phyloP scores from a whole-genome alignment of 2,113 vertebrate genomes.

The Calyptommatus sinebrachiatus region DNA sequence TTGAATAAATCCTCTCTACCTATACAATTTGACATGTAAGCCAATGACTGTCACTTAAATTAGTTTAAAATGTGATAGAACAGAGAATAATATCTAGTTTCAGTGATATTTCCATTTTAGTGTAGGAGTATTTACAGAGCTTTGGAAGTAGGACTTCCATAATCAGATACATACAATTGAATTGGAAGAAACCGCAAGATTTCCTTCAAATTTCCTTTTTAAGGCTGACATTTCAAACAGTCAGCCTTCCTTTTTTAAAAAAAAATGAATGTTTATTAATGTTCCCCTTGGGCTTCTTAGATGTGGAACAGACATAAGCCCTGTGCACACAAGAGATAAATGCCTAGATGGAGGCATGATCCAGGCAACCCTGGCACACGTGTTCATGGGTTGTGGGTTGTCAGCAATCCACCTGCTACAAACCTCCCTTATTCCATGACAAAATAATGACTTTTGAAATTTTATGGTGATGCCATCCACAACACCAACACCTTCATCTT shows the following conservation, averaged over 20 bases:
- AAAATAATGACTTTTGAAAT: too few species aligned
- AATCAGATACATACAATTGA: not conserved
- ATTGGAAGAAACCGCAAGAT: not conserved
- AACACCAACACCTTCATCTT: too few species aligned
- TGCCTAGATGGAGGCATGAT: not conserved
- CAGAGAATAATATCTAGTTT: conserved; percentile 30
- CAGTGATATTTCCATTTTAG: not conserved
- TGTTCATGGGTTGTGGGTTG: too few species aligned
- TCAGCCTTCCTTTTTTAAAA: not conserved
- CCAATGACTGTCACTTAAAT: conserved; percentile 44
- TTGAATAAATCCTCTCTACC: conserved; percentile 14
- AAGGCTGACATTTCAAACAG: not conserved
- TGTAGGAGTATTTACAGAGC: not conserved
- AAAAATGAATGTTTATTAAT: not conserved
- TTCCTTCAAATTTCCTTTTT: not conserved
- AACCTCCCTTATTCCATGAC: too few species aligned
- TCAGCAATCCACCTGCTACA: too few species aligned
- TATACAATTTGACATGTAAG: conserved; percentile 34
- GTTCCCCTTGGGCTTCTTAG: conserved; percentile 32
- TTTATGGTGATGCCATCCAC: too few species aligned
- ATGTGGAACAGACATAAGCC: not conserved
- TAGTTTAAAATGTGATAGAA: conserved; percentile 39
- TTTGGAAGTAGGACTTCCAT: not conserved
- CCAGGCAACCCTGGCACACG: not conserved
- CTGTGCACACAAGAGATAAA: not conserved